A percentile compares a stretch with the other conserved stretches of the same genome.
phyloP scores from a whole-genome alignment of 2,797 vertebrate species.

The Cyprinella venusta region DNA sequence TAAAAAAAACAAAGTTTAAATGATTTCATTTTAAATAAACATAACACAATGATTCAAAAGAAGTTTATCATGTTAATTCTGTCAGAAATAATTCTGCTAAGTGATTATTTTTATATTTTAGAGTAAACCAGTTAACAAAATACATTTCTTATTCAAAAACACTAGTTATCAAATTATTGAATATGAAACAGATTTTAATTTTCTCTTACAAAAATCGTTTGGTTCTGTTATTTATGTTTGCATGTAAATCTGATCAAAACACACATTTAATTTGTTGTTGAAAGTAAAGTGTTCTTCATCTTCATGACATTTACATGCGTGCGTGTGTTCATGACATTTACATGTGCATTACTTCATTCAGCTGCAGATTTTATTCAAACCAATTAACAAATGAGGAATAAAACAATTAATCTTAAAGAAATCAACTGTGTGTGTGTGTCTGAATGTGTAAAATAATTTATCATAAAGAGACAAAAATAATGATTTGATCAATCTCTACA shows the following conservation, averaged over 20 bases:
- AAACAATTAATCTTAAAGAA: not conserved
- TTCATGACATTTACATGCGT: too few relatives aligned
- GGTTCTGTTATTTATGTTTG: not conserved
- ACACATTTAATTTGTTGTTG: conserved; percentile 61
- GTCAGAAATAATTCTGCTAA: not conserved
- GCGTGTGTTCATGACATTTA: too few relatives aligned
- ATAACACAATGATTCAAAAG: not conserved
- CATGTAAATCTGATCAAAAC: not conserved
- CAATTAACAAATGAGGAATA: not conserved
- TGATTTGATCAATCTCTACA: not conserved
- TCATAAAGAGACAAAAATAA: not conserved
- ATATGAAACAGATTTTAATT: not conserved
- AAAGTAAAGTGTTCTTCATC: not conserved
- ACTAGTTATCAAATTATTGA: not conserved
- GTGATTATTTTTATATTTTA: too few relatives aligned
- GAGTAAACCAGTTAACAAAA: too few relatives aligned
- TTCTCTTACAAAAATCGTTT: not conserved
- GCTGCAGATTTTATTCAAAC: not conserved
- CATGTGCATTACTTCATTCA: not conserved
- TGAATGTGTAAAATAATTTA: not conserved
- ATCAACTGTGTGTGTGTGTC: not conserved
- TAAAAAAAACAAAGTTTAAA: not conserved
- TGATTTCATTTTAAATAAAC: not conserved
- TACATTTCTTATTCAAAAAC: too few relatives aligned
- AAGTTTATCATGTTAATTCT: not conserved